A percentile compares a stretch with the other conserved stretches of the same genome.
Conservation (phyloP, 2,113 vertebrate genomes). For the Sisor rabdophorus region DNA sequence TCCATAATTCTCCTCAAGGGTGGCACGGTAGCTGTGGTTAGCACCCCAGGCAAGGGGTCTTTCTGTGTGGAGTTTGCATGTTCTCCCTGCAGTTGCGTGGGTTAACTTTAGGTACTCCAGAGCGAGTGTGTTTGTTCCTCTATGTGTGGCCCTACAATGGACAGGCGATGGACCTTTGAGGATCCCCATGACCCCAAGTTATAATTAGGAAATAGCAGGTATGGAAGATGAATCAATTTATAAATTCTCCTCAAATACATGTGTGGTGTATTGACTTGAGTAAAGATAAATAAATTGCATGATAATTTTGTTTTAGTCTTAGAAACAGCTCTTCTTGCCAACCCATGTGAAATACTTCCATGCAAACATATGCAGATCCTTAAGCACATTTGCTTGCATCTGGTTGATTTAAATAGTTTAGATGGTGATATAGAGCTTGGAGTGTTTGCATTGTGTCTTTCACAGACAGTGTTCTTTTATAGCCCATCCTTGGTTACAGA, state of each 20-base stretch:
- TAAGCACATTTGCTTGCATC: conserved; percentile 39
- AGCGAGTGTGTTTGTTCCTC: too few species aligned
- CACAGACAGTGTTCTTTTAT: conserved; percentile 2
- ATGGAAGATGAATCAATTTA: too few species aligned
- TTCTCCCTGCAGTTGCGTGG: too few species aligned
- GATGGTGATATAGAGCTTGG: conserved; percentile 5
- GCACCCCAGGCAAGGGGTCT: too few species aligned
- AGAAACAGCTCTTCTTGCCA: background rate
- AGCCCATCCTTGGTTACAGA: conserved; percentile 37
- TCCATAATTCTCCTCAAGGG: conserved; percentile 18
- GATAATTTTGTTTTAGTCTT: conserved; percentile 9
- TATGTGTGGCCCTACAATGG: too few species aligned
- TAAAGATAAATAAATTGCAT: conserved; percentile 22
- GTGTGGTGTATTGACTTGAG: conserved; percentile 21
- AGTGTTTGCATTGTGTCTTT: conserved; percentile 25
- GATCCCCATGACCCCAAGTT: too few species aligned
- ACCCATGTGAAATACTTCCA: conserved; percentile 23
- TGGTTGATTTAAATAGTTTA: conserved; percentile 35
- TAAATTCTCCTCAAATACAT: background rate
- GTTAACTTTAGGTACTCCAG: too few species aligned
- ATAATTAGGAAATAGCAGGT: too few species aligned
- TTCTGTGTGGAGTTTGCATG: too few species aligned
- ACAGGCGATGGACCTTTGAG: too few species aligned
- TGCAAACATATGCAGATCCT: conserved; percentile 39
- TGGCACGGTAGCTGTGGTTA: too few species aligned